Evolutionary conservation across 2,113 vertebrate genomes (phyloP), one percentile per base, ranked within the genome.

Genomic region (Sapayoa aenigma): DNA sequence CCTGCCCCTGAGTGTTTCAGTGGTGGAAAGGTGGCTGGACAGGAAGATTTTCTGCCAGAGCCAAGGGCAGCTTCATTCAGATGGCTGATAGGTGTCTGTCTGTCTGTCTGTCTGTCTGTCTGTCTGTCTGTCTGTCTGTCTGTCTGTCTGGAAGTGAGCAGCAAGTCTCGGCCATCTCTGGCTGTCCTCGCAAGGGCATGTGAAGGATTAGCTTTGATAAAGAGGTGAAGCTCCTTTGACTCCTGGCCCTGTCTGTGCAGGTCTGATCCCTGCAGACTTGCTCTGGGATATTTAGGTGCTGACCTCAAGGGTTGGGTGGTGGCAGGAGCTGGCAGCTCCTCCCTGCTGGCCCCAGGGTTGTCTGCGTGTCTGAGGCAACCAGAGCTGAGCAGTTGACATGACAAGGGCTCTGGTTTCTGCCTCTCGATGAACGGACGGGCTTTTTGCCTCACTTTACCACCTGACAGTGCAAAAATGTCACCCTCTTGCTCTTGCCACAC

Each of bases 261-360:
- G 15, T 42, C 33, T 35, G 72, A 89, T 76, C 67, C 31, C 55
- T 0, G 4, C n/a, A 72, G 72, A 33, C 14, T 13, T 28, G 31
- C 53, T 72, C 17, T 31, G 42, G 28, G 62, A 27, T 76, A 75
- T 90, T 41, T 33, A n/a, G 72, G 42, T 42, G 47, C 73, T 87
- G 66, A 87, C 49, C 41, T 76, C 37, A 2, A 17, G 28, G 66
- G n/a, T 6, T 9, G 8, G 31, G 31, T 12, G 53, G n/a, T 44
- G 84, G 30, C 41, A 23, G 60, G 71, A 87, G 66, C 50, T 90
- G 89, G 73, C 73, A 84, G 1, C 67, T 80, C 35, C 50, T 94
- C 59, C 52, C 0, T 0, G 39, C 58, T 63, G 39, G 37, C 62
- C 19, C 2, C 1, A 0, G 53, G 18, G 12, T 16, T 76, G 58